Base-by-base conservation (phyloP, 2,888 invertebrate genomes). In the Agonopterix alstromeriana region DNA sequence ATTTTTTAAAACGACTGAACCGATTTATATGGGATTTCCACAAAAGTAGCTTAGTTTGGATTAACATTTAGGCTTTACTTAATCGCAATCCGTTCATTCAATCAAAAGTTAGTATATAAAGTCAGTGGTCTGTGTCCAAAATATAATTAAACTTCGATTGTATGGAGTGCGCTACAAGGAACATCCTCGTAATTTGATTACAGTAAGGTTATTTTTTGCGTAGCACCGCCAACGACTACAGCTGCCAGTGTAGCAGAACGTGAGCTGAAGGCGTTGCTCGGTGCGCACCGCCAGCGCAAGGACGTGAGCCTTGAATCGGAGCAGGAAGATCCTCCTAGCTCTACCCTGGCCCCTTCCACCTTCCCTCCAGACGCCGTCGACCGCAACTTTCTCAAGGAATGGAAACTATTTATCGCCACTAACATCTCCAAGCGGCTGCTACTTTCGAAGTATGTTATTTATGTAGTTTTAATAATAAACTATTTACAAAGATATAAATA, bases 381-480 rank as follows among this genome's bases (percentile, higher is more conserved):
- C 8, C 51, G 61, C 0, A 51, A 48, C 9, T 51, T 75, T 17
- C 58, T 76, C 10, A 54, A 52, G 7, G 67, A 76, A 49, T 86
- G 85, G 85, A 69, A 64, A 36, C 51, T 53, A 5, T 84, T 84
- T 55, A 54, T 83, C 8, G 48, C 54, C 10, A 49, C 67, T 40
- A 78, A 75, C 53, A 8, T 48, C 7, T 52, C 70, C 1, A 51
- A 44, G 10, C 53, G 52, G 43, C 48, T 54, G 43, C 58, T 53
- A 42, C 47, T 68, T 53, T 67, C 67, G 47, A 50, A 62, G 42
- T 64, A 55, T 54, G 36, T 70, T 42, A 55, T 56, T 63, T 63
- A 73, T 62, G 64, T 83, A 70, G 62, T 62, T 58, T 60, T 49
- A 42, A 17, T 82, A 78, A 70, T 84, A 79, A 65, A 78, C 51